Conservation (phyloP, 2,888 invertebrate genomes). For the Proisotoma minuta region DNA sequence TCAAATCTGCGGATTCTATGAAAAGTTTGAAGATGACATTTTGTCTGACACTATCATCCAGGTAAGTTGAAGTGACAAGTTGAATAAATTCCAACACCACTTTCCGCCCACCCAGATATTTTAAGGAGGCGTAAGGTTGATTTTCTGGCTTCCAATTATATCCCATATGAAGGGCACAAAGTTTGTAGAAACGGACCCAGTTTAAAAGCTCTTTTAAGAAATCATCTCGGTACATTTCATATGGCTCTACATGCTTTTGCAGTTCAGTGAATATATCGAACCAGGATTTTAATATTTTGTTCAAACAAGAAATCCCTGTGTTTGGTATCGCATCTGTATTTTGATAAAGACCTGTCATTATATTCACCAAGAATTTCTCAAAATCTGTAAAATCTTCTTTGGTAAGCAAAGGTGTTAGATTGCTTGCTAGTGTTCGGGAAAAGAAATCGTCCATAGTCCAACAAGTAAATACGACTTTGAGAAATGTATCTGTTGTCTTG, state of each 20-base stretch:
- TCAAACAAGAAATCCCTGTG: neutral
- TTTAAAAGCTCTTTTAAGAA: neutral
- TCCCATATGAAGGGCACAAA: neutral
- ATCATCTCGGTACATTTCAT: neutral
- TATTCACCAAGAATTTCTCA: neutral
- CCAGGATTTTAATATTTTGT: neutral
- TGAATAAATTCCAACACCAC: neutral
- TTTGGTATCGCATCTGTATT: neutral
- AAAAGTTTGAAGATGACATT: neutral
- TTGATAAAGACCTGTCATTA: neutral
- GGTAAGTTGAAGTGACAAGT: neutral
- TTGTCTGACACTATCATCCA: neutral
- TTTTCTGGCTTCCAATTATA: neutral
- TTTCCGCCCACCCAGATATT: neutral
- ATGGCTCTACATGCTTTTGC: neutral
- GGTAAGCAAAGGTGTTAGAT: neutral
- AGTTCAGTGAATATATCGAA: neutral
- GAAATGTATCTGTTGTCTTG: neutral
- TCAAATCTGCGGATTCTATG: neutral
- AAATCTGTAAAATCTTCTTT: constrained; percentile 6
- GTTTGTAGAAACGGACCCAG: constrained; percentile 1
- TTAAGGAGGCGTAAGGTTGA: neutral
- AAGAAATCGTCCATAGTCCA: constrained; percentile 3
- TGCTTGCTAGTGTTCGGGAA: neutral
- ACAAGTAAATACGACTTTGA: neutral